phyloP scores from a whole-genome alignment of 2,797 vertebrate genomes.

The Lophotriccus pileatus region DNA sequence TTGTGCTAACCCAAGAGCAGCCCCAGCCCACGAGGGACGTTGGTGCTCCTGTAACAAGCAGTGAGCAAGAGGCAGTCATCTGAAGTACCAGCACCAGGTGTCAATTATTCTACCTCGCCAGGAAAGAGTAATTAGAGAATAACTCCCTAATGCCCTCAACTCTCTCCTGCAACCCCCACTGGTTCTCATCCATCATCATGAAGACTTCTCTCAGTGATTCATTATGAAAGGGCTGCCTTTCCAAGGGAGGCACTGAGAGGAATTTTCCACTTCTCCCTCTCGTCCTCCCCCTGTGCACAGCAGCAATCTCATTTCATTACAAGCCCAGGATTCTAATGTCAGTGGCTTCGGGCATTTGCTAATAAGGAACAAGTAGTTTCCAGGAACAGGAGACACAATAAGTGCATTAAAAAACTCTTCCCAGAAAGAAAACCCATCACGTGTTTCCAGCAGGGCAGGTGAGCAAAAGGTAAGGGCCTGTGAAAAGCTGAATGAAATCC shows the following conservation, averaged over 20 bases:
- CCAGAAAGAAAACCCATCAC: neutral
- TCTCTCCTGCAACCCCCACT: neutral
- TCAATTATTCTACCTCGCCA: neutral
- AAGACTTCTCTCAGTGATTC: neutral
- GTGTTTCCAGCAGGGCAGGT: neutral
- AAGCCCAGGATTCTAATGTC: neutral
- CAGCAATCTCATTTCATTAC: neutral
- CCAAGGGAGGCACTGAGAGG: neutral
- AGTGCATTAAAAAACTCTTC: neutral
- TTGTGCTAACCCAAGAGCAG: neutral
- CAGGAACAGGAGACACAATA: neutral
- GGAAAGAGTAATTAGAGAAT: neutral
- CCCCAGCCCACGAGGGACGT: fast-evolving
- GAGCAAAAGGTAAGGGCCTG: neutral
- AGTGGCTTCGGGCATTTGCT: neutral
- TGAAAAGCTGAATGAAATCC: neutral
- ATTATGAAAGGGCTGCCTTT: slow-evolving; percentile 5
- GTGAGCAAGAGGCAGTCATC: neutral
- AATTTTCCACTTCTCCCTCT: neutral
- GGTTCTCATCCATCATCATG: neutral
- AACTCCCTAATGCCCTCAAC: neutral
- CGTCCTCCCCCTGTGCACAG: neutral
- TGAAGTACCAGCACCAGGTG: neutral
- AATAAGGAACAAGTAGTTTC: neutral
- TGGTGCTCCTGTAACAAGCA: neutral